Evolutionary conservation across 2,797 vertebrate species (phyloP).

Genomic region (Lepus oiostolus): DNA sequence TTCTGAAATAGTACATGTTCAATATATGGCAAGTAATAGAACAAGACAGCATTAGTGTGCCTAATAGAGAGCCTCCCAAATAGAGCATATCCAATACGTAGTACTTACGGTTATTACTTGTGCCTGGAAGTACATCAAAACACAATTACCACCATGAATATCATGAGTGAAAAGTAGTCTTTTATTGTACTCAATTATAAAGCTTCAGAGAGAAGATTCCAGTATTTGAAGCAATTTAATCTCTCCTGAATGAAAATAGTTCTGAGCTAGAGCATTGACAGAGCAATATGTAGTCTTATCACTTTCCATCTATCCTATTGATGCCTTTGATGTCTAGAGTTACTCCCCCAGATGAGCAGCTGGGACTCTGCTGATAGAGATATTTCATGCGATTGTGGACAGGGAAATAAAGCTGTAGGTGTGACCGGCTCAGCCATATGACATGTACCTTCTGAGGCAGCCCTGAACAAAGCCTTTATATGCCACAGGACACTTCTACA

Average conservation of each 20-base stretch:
- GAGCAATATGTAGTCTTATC: background rate
- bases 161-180: background rate
- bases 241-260: slow-evolving; percentile 29
- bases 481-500: background rate
- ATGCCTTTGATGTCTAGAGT: background rate
- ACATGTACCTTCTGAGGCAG: background rate
- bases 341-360: background rate
- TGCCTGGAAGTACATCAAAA: background rate
- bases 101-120: background rate
- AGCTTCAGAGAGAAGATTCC: slow-evolving; percentile 32
- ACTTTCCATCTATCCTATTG: background rate
- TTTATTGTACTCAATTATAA: background rate
- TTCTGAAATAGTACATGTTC: background rate
- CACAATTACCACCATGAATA: background rate
- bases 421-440: background rate
- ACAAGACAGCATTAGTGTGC: background rate
- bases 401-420: background rate
- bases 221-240: slow-evolving; percentile 39
- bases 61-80: background rate
- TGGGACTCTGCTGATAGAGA: background rate
- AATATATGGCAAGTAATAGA: background rate
- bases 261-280: background rate
- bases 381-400: background rate
- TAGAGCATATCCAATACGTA: background rate
- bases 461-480: background rate